Evolutionary conservation across 1,140 invertebrate genomes (phyloP), one percentile per base, ranked within the genome.

Genomic region (Drosophila neocordata): DNA sequence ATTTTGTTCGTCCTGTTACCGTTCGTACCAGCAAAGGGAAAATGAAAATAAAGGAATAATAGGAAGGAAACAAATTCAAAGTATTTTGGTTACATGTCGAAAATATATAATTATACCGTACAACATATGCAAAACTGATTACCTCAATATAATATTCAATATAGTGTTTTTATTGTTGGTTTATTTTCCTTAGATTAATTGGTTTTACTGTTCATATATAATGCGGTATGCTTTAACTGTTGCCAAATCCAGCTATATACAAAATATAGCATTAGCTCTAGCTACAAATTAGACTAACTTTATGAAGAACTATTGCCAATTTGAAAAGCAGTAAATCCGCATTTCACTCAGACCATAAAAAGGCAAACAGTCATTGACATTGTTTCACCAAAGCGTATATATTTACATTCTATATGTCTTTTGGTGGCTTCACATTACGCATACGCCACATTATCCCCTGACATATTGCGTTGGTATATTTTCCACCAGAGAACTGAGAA

Each of bases 301-400:
- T 3, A 48, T 48, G 15, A 18, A 41, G 41, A 41, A 24, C 35
- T 59, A 22, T 41, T 37, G 13, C 11, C n/a, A 59, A 13, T 4
- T 8, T n/a, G 20, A 59, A 31, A 24, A 61, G 59, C 41, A 60
- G 70, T 74, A 74, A 74, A 70, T 74, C 48, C 35, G 31, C 57
- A 65, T 74, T 74, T 57, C 37, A n/a, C 53, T 18, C 12, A 55
- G 56, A 56, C 34, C 61, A 56, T 69, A 73, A 65, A 55, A 58
- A 35, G 37, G 53, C 64, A 71, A 71, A 66, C 58, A 38, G 53
- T 41, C 63, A 37, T 31, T 11, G 41, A 9, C 61, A 65, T 20
- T 37, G 37, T 53, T 24, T n/a, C 35, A 56, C 66, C 66, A 44
- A 37, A 7, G 35, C 65, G 65, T 73, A 31, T 31, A 31, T 31